Base-by-base conservation (phyloP, 2,888 invertebrate genomes). In the Lissonota sp. region DNA sequence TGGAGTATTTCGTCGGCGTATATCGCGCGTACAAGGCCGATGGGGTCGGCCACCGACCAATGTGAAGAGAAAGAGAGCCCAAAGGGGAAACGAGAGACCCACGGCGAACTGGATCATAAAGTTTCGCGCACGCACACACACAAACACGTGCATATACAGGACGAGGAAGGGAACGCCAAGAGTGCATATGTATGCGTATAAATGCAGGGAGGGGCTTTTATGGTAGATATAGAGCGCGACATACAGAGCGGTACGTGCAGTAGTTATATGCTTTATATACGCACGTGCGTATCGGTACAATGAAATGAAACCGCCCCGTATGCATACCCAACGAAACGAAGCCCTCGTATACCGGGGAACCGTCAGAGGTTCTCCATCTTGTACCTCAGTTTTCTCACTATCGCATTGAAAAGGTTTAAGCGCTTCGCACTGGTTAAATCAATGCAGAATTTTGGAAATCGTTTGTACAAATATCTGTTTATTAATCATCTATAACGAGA, bases 201-300 rank as follows among this genome's bases (percentile, higher is more conserved):
- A 42, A 60, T 66, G 66, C 75, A 75, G 75, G 46, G 66, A 55
- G 26, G 70, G 51, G 51, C 60, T 75, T 80, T 80, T 71, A 75
- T 80, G 76, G 60, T 7, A 51, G 66, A 71, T 26, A 26, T 44
- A 80, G 75, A 71, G 67, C 7, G 49, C 71, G 75, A 73, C n/a
- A 53, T 12, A 62, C 14, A 26, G 10, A 46, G 14, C 57, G 26
- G 39, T n/a, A 39, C 57, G 57, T 63, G 40, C 16, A 12, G 67
- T 63, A 53, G 57, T 79, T 42, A 39, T 62, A 44, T 60, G 42
- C 14, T 12, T 14, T 55, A 53, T 46, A 58, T 66, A 77, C 79
- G 76, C 83, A 84, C 83, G 82, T 82, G 83, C 84, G 75, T 80
- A 64, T 78, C 66, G 46, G 67, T 67, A 83, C 80, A 84, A 84